Base-by-base conservation (phyloP, 1,140 invertebrate genomes). In the Archivesica marissinica region DNA sequence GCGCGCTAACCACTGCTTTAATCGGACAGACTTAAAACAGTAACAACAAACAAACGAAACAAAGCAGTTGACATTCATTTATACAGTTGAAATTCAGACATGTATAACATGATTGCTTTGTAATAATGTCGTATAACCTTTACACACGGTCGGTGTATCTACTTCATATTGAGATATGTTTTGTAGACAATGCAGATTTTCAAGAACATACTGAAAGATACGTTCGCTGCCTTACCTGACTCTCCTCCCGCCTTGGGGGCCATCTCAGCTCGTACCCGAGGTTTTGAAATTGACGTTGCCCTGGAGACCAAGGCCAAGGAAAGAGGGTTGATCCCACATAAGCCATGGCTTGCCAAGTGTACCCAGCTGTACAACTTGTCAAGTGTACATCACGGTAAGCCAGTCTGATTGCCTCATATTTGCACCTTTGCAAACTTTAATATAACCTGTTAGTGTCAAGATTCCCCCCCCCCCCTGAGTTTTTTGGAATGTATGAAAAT, bases 271-370 rank as follows among this genome's bases (percentile, higher is more conserved):
- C 89, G 88, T 39, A 86, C 89, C 0, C 76, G 89, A 1, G 82
- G 85, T 17, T 77, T 88, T 39, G 91, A 91, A 68, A 85, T 93
- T 25, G 92, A 94, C 52, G 28, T 86, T 23, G 87, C 91, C 1
- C 84, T 93, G 3, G 91, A 93, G 77, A 89, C 88, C 47, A 91
- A 92, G 56, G 89, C 92, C 9, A 84, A 86, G 54, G 92, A 93
- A 1, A 82, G 90, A 44, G 90, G 90, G 1, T 84, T 93, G 15
- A 86, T 93, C 33, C 88, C 93, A 1, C 92, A 92, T 85, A 93
- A 94, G 85, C 88, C 92, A 2, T 94, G 92, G 92, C 86, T 93
- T 0, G 88, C 89, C 50, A 92, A 93, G 56, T 94, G 93, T 89
- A 80, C 89, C 79, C 94, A 94, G 85, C 89, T 94, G 20, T 93